A percentile compares a stretch with the other conserved stretches of the same genome.
phyloP scores from a whole-genome alignment of 2,113 vertebrate genomes.

The Eolophus roseicapilla region DNA sequence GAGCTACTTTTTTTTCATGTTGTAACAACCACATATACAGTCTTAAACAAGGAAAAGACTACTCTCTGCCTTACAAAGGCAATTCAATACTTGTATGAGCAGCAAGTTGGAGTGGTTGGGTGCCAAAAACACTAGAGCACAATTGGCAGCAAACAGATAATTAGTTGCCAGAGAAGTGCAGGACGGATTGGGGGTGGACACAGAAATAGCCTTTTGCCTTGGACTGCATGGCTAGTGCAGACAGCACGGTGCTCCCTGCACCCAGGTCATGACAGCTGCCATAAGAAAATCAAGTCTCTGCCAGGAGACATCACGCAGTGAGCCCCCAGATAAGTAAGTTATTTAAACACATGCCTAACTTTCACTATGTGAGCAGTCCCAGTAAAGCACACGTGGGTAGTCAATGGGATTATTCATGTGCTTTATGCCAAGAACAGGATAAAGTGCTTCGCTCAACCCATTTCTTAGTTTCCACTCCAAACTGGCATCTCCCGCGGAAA shows the following conservation, averaged over 20 bases:
- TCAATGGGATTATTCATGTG: slow-evolving; percentile 52
- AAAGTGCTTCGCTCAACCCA: slow-evolving; percentile 1
- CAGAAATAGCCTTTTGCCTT: slow-evolving; percentile 25
- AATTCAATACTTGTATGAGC: slow-evolving; percentile 16
- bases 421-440: slow-evolving; percentile 36
- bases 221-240: background rate
- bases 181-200: background rate
- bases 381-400: slow-evolving; percentile 31
- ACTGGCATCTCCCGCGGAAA: slow-evolving; percentile 51
- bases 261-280: background rate
- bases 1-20: background rate
- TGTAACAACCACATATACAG: background rate
- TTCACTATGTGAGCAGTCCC: slow-evolving; percentile 25
- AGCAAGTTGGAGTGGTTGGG: background rate
- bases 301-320: background rate
- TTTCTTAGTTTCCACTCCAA: slow-evolving; percentile 46
- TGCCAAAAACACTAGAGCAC: slow-evolving; percentile 33
- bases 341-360: slow-evolving; percentile 13
- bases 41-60: background rate
- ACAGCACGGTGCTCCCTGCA: background rate
- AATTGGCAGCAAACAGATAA: slow-evolving; percentile 26
- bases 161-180: slow-evolving; percentile 10
- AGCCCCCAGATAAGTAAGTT: background rate
- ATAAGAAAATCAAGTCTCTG: background rate
- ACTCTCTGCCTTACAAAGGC: background rate